Evolutionary conservation across 2,888 invertebrate genomes (phyloP).

Genomic region (Erpobdella octoculata): DNA sequence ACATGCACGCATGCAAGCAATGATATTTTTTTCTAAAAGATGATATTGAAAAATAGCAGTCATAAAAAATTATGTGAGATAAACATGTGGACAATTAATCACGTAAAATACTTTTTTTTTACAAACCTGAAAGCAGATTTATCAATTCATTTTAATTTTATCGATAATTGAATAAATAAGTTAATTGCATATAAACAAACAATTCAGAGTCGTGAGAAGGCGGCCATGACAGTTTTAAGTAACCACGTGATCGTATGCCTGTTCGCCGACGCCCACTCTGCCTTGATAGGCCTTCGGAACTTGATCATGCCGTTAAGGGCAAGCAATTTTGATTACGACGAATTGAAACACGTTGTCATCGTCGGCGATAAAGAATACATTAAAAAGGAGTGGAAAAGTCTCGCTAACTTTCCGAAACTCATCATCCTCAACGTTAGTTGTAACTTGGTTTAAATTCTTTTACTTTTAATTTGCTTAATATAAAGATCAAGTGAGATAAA

Average conservation of each 20-base stretch:
- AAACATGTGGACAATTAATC: too few relatives aligned
- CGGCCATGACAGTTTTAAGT: constrained; percentile 66
- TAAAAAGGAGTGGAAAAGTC: constrained; percentile 97
- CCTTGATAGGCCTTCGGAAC: constrained; percentile 92
- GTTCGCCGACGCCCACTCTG: constrained; percentile 98
- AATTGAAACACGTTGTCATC: constrained; percentile 97
- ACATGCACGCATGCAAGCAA: too few relatives aligned
- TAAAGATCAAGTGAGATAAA: background rate
- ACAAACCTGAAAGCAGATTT: too few relatives aligned
- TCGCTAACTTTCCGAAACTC: constrained; percentile 98
- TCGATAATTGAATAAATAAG: background rate
- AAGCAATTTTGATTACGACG: constrained; percentile 98
- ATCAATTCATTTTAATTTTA: background rate
- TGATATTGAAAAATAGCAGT: too few relatives aligned
- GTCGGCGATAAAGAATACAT: constrained; percentile 98
- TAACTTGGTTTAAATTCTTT: background rate
- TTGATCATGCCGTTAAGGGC: constrained; percentile 99
- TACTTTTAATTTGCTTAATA: background rate
- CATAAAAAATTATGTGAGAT: too few relatives aligned
- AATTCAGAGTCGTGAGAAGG: constrained; percentile 95
- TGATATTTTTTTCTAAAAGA: too few relatives aligned
- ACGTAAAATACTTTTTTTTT: too few relatives aligned
- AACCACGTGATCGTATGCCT: constrained; percentile 80
- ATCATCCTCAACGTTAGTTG: constrained; percentile 68
- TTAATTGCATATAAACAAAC: too few relatives aligned